Evolutionary conservation across 2,888 invertebrate genomes (phyloP), one percentile per base, ranked within the genome.

Genomic region (Leptopilina myrica): DNA sequence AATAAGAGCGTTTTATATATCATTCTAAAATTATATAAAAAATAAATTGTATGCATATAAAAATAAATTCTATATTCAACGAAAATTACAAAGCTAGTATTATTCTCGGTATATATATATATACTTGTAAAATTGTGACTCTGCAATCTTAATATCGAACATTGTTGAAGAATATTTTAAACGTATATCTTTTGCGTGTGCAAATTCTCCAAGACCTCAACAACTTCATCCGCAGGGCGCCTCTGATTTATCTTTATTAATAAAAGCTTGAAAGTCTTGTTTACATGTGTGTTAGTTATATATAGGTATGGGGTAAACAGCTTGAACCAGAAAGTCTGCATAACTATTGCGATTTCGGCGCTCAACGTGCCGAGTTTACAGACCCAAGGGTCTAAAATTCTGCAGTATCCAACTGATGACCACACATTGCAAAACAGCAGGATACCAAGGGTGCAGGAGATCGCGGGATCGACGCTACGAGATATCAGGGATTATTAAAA

Each of bases 161-260:
- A 62, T 15, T 62, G 62, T 62, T n/a, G 20, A 62, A 20, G 20
- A 62, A 62, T 62, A 62, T 15, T 62, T 62, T 20, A 62, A 62
- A 20, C 62, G 20, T 20, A 20, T 62, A 62, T 62, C 20, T 62
- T 62, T 62, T 81, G 81, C 79, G 80, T 77, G 67, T 76, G 73
- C 78, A 81, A 80, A 83, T 81, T 79, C 80, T 81, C 83, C 77
- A 79, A 78, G 78, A 77, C 77, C 79, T 80, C 79, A 87, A 91
- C 90, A 90, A 89, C 90, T 91, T 91, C 89, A 91, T 91, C 90
- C 87, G 87, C 88, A 87, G 90, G 89, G 89, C 89, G 88, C 87
- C 89, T 86, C 89, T 90, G 90, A 91, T 91, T 91, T 90, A 91
- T 91, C 88, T 89, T 90, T 91, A 90, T 91, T 91, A 91, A 91